Percentiles rank a stretch among this genome's conserved stretches.
Conservation (phyloP, 2,797 vertebrate species). For the Lates japonicus region DNA sequence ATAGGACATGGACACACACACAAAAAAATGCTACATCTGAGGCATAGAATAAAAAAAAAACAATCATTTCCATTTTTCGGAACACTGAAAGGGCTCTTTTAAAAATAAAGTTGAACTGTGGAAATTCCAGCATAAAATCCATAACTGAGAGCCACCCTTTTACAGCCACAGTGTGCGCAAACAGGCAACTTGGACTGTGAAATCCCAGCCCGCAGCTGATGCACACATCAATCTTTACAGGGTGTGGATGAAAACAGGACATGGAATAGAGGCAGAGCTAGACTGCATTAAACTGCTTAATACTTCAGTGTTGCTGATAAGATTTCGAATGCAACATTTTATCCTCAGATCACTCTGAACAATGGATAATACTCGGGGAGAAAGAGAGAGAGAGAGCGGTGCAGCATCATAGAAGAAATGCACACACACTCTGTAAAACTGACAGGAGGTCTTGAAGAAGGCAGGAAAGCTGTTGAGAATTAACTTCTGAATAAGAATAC, state of each 20-base stretch:
- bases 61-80: constrained; percentile 45
- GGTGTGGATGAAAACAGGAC: constrained; percentile 38
- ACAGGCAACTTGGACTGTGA: constrained; percentile 47
- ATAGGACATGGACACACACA: constrained; percentile 11
- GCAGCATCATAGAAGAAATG: constrained; percentile 32
- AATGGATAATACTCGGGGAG: constrained; percentile 18
- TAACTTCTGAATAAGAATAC: constrained; percentile 21
- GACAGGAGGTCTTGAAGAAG: constrained; percentile 6
- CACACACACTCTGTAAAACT: constrained; percentile 7
- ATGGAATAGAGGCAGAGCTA: constrained; percentile 30
- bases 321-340: constrained; percentile 53
- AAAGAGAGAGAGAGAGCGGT: not conserved
- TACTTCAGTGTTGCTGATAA: constrained; percentile 37
- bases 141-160: constrained; percentile 38
- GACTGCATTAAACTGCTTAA: constrained; percentile 15
- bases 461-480: constrained; percentile 17
- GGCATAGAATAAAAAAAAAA: constrained; percentile 43
- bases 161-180: constrained; percentile 50
- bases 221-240: constrained; percentile 41
- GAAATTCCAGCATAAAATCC: constrained; percentile 42
- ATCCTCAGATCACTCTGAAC: constrained; percentile 38
- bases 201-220: constrained; percentile 49
- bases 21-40: constrained; percentile 20
- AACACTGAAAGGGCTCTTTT: constrained; percentile 76
- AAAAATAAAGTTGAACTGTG: constrained; percentile 54